A percentile compares a stretch with the other conserved stretches of the same genome.
phyloP scores from a whole-genome alignment of 2,113 vertebrate genomes.

The Xiphorhynchus elegans region DNA sequence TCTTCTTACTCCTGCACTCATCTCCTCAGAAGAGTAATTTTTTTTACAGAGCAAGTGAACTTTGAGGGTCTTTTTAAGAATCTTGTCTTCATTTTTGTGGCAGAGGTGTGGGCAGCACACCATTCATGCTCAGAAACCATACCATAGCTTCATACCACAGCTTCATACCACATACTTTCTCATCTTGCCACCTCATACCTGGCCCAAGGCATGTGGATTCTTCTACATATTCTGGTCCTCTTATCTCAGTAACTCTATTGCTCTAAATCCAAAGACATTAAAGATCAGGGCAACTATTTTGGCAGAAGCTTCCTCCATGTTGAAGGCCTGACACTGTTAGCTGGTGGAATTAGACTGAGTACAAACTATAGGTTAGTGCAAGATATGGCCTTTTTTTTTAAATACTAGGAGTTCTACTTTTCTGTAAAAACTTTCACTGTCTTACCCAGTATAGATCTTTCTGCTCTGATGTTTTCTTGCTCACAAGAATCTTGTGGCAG shows the following conservation, averaged over 20 bases:
- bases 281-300: neutral
- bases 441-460: neutral
- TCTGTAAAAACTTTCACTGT: neutral
- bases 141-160: accelerated
- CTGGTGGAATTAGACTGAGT: neutral
- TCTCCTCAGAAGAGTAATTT: neutral
- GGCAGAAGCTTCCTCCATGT: neutral
- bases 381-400: neutral
- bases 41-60: neutral
- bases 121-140: neutral
- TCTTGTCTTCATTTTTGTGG: neutral
- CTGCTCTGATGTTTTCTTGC: neutral
- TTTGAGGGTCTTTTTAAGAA: neutral
- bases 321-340: neutral
- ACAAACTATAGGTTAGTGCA: neutral
- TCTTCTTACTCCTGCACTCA: neutral
- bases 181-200: neutral
- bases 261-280: neutral
- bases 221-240: neutral
- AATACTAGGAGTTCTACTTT: neutral
- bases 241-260: neutral
- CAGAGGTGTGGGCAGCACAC: neutral
- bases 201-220: neutral
- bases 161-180: neutral
- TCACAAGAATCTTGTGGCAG: neutral